Evolutionary conservation across 1,140 invertebrate species (phyloP).

Genomic region (Colletes gigas): DNA sequence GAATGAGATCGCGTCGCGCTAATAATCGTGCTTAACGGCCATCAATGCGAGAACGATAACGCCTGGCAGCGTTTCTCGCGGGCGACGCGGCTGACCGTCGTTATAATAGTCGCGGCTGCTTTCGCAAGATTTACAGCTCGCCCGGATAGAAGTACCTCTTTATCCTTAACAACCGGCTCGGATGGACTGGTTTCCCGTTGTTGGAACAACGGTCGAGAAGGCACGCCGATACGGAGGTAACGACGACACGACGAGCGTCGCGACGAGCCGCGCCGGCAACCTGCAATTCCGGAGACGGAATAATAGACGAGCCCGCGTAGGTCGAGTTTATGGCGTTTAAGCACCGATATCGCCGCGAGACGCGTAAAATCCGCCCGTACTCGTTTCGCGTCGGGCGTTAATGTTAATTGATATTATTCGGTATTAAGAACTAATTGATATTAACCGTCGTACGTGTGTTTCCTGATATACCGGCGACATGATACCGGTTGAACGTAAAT

Average conservation of each 20-base stretch:
- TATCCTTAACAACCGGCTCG: conserved; percentile 61
- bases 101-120: conserved; percentile 42
- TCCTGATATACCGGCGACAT: not conserved
- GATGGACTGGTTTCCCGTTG: conserved; percentile 35
- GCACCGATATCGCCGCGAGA: not conserved
- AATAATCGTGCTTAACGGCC: conserved; percentile 75
- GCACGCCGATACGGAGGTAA: conserved; percentile 8
- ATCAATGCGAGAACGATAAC: conserved; percentile 67
- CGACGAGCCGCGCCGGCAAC: not conserved
- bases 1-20: conserved; percentile 57
- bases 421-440: conserved; percentile 37
- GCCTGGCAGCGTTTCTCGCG: conserved; percentile 33
- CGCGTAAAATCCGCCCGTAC: not conserved
- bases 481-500: not conserved
- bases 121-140: conserved; percentile 55
- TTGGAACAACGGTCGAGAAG: conserved; percentile 24
- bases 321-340: conserved; percentile 17
- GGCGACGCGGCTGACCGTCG: conserved; percentile 44
- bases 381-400: not conserved
- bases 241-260: conserved; percentile 26
- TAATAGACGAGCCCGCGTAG: conserved; percentile 40
- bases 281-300: conserved; percentile 33
- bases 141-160: conserved; percentile 52
- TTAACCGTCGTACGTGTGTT: not conserved
- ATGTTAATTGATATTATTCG: conserved; percentile 26